Conservation (phyloP, 2,113 vertebrate genomes). For the Nothobranchius kuhntae region DNA sequence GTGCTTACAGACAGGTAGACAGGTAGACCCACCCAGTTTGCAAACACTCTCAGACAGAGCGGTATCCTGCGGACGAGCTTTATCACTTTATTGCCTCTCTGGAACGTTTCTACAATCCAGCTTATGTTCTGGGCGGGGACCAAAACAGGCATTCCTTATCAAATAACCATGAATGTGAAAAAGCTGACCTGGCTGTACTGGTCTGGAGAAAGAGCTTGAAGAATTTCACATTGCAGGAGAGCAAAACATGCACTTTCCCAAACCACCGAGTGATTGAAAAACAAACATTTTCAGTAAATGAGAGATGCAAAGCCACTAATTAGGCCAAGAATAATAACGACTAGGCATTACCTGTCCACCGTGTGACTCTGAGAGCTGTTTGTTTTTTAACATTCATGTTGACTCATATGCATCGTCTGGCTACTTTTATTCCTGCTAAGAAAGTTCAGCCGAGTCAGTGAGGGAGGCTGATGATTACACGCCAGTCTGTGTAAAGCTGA, state of each 20-base stretch:
- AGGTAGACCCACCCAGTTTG: constrained; percentile 63
- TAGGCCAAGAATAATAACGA: constrained; percentile 63
- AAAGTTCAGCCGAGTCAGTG: constrained; percentile 50
- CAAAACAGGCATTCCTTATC: constrained; percentile 75
- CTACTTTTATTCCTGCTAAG: constrained; percentile 29
- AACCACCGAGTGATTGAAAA: constrained; percentile 57
- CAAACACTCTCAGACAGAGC: constrained; percentile 67
- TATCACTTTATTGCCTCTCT: constrained; percentile 69
- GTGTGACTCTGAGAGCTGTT: constrained; percentile 48
- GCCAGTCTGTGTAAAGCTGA: constrained; percentile 31
- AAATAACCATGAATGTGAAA: constrained; percentile 66
- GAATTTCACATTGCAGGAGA: constrained; percentile 26
- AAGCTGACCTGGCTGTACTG: constrained; percentile 61
- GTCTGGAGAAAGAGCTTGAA: constrained; percentile 40
- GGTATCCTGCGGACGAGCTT: constrained; percentile 50
- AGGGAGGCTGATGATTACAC: constrained; percentile 52
- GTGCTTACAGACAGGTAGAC: constrained; percentile 53
- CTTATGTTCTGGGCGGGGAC: constrained; percentile 70
- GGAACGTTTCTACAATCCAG: constrained; percentile 61
- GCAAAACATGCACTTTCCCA: constrained; percentile 66
- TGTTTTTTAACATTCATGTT: constrained; percentile 57
- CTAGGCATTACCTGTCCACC: constrained; percentile 64
- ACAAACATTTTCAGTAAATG: constrained; percentile 69
- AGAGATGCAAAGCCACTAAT: constrained; percentile 65
- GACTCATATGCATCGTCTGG: constrained; percentile 62